Evolutionary conservation across 2,797 vertebrate genomes (phyloP).

Genomic region (Linurgus olivaceus): DNA sequence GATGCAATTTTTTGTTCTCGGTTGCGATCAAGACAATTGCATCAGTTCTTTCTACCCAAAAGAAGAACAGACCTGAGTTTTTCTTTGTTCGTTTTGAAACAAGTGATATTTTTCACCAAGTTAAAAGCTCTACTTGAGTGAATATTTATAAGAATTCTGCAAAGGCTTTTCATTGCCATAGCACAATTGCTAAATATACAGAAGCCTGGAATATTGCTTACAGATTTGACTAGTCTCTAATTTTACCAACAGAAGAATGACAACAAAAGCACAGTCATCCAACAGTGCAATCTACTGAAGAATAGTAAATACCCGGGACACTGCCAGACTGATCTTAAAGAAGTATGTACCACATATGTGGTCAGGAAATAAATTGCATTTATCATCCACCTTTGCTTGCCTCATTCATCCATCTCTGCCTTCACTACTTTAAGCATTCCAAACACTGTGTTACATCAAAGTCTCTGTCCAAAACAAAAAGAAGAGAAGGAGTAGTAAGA

Average conservation of each 20-base stretch:
- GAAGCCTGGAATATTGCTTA: not conserved
- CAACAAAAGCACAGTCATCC: not conserved
- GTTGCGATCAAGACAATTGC: not conserved
- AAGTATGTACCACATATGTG: not conserved
- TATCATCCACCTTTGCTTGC: not conserved
- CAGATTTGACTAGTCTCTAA: not conserved
- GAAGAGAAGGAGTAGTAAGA: not conserved
- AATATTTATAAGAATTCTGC: not conserved
- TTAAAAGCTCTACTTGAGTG: not conserved
- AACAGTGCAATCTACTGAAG: not conserved
- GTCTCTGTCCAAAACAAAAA: not conserved
- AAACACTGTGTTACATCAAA: not conserved
- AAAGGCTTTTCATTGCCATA: not conserved
- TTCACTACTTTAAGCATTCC: not conserved
- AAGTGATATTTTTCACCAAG: not conserved
- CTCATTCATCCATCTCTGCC: slow-evolving; percentile 3
- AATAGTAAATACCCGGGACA: not conserved
- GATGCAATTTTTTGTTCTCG: not conserved
- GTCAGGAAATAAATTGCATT: slow-evolving; percentile 8
- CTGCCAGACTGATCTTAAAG: not conserved
- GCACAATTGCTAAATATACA: not conserved
- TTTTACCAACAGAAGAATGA: not conserved
- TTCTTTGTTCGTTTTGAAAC: not conserved
- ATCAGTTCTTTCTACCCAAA: not conserved
- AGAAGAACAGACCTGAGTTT: not conserved